A percentile compares a stretch with the other conserved stretches of the same genome.
phyloP scores from a whole-genome alignment of 2,888 invertebrate species.

The Plemyria rubiginata region DNA sequence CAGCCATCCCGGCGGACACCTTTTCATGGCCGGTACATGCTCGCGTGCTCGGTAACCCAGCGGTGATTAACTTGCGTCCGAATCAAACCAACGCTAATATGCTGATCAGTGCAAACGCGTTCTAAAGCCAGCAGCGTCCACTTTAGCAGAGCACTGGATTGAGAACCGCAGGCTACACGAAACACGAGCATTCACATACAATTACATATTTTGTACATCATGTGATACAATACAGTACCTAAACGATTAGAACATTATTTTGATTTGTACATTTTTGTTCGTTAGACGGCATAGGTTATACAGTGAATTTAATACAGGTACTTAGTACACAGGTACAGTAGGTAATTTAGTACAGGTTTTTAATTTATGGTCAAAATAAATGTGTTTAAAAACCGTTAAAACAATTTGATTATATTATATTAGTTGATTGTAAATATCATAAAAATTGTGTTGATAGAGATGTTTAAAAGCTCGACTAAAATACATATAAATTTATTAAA shows the following conservation, averaged over 20 bases:
- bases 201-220: conserved; percentile 22
- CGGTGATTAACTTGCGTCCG: background rate
- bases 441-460: conserved; percentile 10
- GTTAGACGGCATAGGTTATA: conserved; percentile 14
- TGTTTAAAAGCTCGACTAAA: conserved; percentile 12
- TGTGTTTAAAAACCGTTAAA: conserved; percentile 8
- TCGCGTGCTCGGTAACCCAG: conserved; percentile 5
- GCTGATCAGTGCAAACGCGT: background rate
- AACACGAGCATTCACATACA: conserved; percentile 5
- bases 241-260: conserved; percentile 8
- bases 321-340: too few relatives aligned
- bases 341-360: conserved; percentile 5
- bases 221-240: conserved; percentile 12
- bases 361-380: conserved; percentile 3
- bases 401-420: conserved; percentile 11
- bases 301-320: too few relatives aligned
- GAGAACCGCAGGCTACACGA: conserved; percentile 7
- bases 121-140: background rate
- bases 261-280: conserved; percentile 20
- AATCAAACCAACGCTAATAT: background rate
- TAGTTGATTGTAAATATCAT: background rate
- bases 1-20: conserved; percentile 3
- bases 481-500: conserved; percentile 4
- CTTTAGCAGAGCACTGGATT: background rate
- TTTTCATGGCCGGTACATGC: conserved; percentile 8